These are phyloP conservation scores for Hemibagrus wyckioides DNA, from an alignment of 2,113 vertebrate genomes.

Conservation along the genomic window DNA sequence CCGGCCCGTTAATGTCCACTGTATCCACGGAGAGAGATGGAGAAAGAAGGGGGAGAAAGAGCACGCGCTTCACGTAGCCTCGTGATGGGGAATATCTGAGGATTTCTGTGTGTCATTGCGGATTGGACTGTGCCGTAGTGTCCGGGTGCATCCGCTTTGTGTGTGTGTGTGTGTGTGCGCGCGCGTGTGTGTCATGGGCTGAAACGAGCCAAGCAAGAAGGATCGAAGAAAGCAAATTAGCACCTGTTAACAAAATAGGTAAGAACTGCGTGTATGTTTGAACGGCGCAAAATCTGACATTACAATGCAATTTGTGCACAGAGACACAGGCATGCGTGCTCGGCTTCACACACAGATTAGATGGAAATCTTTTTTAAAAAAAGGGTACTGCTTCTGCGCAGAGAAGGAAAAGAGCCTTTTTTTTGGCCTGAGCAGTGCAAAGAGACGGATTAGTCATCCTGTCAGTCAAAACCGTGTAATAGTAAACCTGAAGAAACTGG, in stretches of 20 bases:
- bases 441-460: conserved; percentile 9
- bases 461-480: background rate
- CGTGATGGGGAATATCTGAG: conserved; percentile 52
- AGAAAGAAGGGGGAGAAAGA: conserved; percentile 47
- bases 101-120: conserved; percentile 49
- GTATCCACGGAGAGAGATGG: background rate
- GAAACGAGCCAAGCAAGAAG: conserved; percentile 55
- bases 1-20: background rate
- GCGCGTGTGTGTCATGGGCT: conserved; percentile 56
- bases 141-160: conserved; percentile 37
- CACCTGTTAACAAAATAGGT: conserved; percentile 78
- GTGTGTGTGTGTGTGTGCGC: background rate
- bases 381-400: background rate
- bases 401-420: background rate
- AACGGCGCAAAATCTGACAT: background rate
- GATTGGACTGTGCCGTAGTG: conserved; percentile 43
- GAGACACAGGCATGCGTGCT: background rate
- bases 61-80: conserved; percentile 45
- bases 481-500: background rate
- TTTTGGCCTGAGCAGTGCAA: background rate
- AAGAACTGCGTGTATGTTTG: conserved; percentile 50
- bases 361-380: no score
- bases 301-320: background rate
- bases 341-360: background rate
- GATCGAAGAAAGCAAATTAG: conserved; percentile 60